phyloP scores from a whole-genome alignment of 2,888 invertebrate genomes.

The Opisthograptis luteolata region DNA sequence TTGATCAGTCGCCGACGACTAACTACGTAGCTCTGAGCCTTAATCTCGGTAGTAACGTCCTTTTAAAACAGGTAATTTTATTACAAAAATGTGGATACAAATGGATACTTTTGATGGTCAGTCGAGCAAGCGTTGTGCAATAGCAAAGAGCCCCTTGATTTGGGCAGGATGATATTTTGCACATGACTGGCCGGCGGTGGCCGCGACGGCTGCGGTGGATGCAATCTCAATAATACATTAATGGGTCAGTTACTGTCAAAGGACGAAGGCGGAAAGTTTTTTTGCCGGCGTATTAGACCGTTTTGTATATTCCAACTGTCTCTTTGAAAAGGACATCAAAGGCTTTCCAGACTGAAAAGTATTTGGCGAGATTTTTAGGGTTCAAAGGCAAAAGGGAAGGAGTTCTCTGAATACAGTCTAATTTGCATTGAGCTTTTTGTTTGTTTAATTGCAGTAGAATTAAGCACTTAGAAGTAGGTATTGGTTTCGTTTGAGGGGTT shows the following conservation, averaged over 20 bases:
- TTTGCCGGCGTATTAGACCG: conserved; percentile 57
- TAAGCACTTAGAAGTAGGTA: too few species aligned
- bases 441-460: conserved; percentile 9
- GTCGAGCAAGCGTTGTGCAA: conserved; percentile 63
- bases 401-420: conserved; percentile 22
- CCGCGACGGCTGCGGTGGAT: conserved; percentile 47
- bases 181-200: conserved; percentile 52
- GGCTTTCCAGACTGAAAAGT: conserved; percentile 34
- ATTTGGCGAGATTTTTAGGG: conserved; percentile 35
- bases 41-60: conserved; percentile 83
- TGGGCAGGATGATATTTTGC: conserved; percentile 55
- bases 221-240: conserved; percentile 70
- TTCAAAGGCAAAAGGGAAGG: conserved; percentile 16
- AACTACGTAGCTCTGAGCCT: conserved; percentile 81
- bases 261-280: conserved; percentile 60
- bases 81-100: conserved; percentile 79
- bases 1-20: conserved; percentile 81
- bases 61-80: conserved; percentile 84
- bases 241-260: conserved; percentile 67
- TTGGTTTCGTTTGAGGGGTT: too few species aligned
- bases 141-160: conserved; percentile 50
- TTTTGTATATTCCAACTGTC: conserved; percentile 61
- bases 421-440: conserved; percentile 26
- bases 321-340: conserved; percentile 64
- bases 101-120: conserved; percentile 76